phyloP scores from a whole-genome alignment of 2,797 vertebrate species.

The Sebastes dallii region DNA sequence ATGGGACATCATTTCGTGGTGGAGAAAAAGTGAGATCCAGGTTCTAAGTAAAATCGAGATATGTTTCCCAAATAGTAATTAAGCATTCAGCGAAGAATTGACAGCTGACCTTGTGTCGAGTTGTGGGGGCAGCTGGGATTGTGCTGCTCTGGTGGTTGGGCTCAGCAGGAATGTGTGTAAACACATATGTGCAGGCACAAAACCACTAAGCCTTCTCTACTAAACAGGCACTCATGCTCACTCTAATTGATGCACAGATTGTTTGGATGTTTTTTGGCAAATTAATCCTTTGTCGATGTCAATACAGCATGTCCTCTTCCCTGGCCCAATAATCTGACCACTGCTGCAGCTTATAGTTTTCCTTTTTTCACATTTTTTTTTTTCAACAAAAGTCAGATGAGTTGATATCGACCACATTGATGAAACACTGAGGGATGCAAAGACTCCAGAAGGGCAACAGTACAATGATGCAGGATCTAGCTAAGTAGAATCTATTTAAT shows the following conservation, averaged over 20 bases:
- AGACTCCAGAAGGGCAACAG: neutral
- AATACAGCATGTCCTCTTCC: neutral
- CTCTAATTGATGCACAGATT: constrained; percentile 36
- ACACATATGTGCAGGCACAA: constrained; percentile 12
- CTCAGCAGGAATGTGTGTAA: neutral
- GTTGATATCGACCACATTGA: neutral
- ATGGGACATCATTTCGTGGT: neutral
- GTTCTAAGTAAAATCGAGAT: neutral
- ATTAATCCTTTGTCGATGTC: constrained; percentile 5
- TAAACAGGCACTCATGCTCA: constrained; percentile 20
- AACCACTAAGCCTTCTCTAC: neutral
- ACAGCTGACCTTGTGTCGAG: constrained; percentile 17
- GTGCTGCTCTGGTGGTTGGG: constrained; percentile 16
- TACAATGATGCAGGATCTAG: neutral
- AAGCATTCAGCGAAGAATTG: neutral
- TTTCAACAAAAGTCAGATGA: neutral
- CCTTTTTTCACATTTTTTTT: neutral
- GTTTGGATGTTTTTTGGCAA: neutral
- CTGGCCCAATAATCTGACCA: neutral
- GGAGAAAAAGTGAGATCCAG: neutral
- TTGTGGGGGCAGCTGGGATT: constrained; percentile 29
- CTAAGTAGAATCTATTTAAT: neutral
- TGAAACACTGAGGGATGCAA: neutral
- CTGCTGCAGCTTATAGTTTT: neutral
- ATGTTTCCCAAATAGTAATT: neutral